Evolutionary conservation across 2,888 invertebrate genomes (phyloP), one percentile per base, ranked within the genome.

Genomic region (Salticus scenicus): DNA sequence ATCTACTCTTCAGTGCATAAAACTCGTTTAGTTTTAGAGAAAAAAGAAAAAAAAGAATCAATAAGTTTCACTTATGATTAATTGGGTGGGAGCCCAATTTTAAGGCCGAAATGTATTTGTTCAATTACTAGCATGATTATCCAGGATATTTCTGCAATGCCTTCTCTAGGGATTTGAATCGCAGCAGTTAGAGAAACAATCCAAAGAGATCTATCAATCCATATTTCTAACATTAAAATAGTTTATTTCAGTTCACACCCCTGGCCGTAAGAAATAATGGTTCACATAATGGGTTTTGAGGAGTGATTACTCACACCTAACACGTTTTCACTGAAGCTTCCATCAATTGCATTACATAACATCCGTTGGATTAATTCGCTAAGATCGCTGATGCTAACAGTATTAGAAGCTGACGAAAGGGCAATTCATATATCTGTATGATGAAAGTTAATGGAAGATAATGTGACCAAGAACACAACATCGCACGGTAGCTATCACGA

Each of bases 271-370:
- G 77, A 83, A 83, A 41, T 83, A 83, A 83, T 83, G 83, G 77
- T 77, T 69, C 41, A 30, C 41, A 66, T 83, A 83, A 83, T 83
- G 77, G 83, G 71, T 77, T 73, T 77, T 67, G 83, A 83, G 41
- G 27, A 51, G 63, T 73, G 83, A 83, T 83, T 83, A 83, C 83
- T 83, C 83, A 77, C 75, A 71, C 72, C 83, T 77, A 72, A 83
- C 83, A 83, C 83, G 83, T 83, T 72, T 71, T 51, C 72, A 27
- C 67, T 30, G 67, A 51, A 67, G 83, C 41, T 72, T 77, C 77
- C 83, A 83, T 83, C 83, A 72, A 83, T 83, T 67, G 83, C 83
- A 83, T 83, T 83, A 83, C 83, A 83, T 83, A 83, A 83, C 83
- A 83, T 83, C 63, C 83, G 51, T 72, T 31, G 83, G 83, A 83